Base-by-base conservation (phyloP, 1,140 invertebrate species). In the Pomacea maculata region DNA sequence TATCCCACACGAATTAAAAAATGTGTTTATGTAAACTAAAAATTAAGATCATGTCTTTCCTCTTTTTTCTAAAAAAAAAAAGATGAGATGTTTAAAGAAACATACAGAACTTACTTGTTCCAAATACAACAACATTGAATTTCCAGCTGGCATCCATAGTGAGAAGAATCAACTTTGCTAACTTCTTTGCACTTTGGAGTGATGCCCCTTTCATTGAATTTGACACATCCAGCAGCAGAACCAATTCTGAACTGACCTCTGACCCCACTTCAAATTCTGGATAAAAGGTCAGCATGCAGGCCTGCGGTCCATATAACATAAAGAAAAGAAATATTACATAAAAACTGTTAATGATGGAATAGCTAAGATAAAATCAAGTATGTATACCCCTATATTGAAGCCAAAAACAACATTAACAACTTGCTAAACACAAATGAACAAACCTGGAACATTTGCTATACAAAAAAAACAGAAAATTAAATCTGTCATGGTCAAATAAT, bases 271-370 rank as follows among this genome's bases (percentile, higher is more conserved):
- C 91, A 88, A 92, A 91, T 83, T 91, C 89, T 8, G 91, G 91
- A 80, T 90, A 91, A 85, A 92, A 91, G 63, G 90, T 89, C 85
- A 92, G 78, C 91, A 92, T 92, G 78, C 89, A 91, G 54, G 91
- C 91, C 88, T 91, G 79, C 4, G 0, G 15, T 14, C 57, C 57
- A 61, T 61, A 17, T 61, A 61, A 25, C 11, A 61, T 1, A 17
- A 17, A 61, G 57, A 61, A 11, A 14, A 61, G 4, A 61, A 61
- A 11, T 17, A 11, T 61, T 61, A 45, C 34, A 45, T 45, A 45
- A 45, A 45, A 45, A 45, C 34, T 45, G 0, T 4, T 45, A 45
- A 45, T 45, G 6, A 45, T 45, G 34, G 34, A 45, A 6, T 45
- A 45, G 3, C 34, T 45, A 45, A 45, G 34, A 45, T 6, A 45